phyloP scores from a whole-genome alignment of 2,888 invertebrate species.

The Sphaerophoria rueppellii region DNA sequence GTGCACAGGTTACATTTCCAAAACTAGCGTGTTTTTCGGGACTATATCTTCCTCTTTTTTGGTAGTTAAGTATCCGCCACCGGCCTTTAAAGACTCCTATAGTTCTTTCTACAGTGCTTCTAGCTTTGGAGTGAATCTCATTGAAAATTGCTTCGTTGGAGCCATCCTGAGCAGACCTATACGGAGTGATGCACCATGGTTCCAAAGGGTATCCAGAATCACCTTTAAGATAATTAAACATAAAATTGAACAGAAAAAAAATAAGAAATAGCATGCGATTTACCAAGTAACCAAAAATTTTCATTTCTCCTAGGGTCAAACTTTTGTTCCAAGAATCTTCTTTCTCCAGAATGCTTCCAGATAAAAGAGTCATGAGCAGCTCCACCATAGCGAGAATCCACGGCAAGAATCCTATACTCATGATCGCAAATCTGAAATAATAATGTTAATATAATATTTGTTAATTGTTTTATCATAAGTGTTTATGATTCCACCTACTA shows the following conservation, averaged over 20 bases:
- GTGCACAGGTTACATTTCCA: slow-evolving; percentile 28
- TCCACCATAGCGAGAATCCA: slow-evolving; percentile 12
- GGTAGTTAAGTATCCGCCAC: slow-evolving; percentile 29
- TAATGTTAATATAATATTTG: neutral
- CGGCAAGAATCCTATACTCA: slow-evolving; percentile 4
- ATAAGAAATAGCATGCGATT: neutral
- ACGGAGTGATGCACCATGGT: slow-evolving; percentile 43
- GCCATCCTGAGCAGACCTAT: slow-evolving; percentile 29
- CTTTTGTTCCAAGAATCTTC: neutral
- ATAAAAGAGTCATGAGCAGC: slow-evolving; percentile 34
- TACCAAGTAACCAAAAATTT: slow-evolving; percentile 35
- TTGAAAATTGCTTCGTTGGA: slow-evolving; percentile 30
- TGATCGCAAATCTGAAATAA: slow-evolving; percentile 8
- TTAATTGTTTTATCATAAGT: neutral
- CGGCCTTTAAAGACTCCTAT: slow-evolving; percentile 36
- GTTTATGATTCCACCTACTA: neutral
- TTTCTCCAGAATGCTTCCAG: slow-evolving; percentile 11
- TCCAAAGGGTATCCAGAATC: slow-evolving; percentile 45
- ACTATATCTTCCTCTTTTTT: slow-evolving; percentile 21
- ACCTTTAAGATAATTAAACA: slow-evolving; percentile 1
- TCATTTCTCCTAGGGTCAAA: slow-evolving; percentile 3
- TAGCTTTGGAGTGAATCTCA: slow-evolving; percentile 37
- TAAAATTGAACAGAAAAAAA: neutral
- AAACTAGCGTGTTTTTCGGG: slow-evolving; percentile 18
- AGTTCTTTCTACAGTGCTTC: slow-evolving; percentile 36